Conservation (phyloP, 2,797 vertebrate genomes). For the Podargus strigoides region DNA sequence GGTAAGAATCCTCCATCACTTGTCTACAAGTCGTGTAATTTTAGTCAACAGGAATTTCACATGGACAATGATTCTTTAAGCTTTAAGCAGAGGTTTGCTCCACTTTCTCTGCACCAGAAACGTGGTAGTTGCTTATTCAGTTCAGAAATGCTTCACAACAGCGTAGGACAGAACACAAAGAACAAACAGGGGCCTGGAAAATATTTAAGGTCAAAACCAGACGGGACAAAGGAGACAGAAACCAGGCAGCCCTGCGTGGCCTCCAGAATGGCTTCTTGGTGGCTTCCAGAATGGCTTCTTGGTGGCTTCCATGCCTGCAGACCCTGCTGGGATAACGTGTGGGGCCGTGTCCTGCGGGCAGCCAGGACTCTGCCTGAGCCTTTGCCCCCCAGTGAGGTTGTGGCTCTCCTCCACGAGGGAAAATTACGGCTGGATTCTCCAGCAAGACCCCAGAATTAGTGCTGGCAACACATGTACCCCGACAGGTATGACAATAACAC, state of each 20-base stretch:
- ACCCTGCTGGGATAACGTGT: fast-evolving
- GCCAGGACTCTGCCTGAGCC: fast-evolving
- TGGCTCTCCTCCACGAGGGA: fast-evolving
- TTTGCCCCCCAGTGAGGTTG: fast-evolving
- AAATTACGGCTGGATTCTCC: no score
- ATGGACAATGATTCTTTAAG: background rate
- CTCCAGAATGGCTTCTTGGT: no score
- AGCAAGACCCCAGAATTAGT: fast-evolving
- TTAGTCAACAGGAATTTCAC: background rate
- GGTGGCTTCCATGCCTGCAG: fast-evolving
- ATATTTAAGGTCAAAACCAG: background rate
- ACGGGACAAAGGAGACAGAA: no score
- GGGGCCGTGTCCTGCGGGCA: fast-evolving
- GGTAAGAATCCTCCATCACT: background rate
- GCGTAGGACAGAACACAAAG: background rate
- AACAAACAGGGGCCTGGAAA: background rate
- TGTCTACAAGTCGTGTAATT: background rate
- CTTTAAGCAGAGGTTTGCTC: background rate
- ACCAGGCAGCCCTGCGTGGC: fast-evolving
- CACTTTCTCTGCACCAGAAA: background rate
- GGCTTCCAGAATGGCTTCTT: no score
- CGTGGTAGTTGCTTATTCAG: background rate
- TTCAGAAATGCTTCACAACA: background rate
- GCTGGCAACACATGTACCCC: fast-evolving
- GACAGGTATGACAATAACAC: fast-evolving